A percentile compares a stretch with the other conserved stretches of the same genome.
Evolutionary conservation across 2,113 vertebrate species (phyloP).

Genomic region (Electrona antarctica): DNA sequence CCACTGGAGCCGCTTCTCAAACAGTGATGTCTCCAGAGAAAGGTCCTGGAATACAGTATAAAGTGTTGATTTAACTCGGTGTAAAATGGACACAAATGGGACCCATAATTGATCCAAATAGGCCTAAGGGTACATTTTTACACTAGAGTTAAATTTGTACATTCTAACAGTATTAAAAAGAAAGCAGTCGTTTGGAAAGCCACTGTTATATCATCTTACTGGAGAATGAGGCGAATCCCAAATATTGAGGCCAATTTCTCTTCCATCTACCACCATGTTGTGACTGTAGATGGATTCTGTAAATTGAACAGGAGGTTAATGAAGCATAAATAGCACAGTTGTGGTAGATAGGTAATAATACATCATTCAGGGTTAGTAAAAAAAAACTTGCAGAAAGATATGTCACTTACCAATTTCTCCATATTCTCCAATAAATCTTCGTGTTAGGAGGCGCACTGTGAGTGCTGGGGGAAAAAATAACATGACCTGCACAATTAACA

Average conservation of each 20-base stretch:
- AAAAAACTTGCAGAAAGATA: background rate
- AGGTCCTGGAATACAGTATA: slow-evolving; percentile 66
- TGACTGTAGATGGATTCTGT: slow-evolving; percentile 88
- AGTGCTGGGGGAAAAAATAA: slow-evolving; percentile 74
- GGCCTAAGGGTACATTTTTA: too few relatives aligned
- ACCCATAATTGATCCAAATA: too few relatives aligned
- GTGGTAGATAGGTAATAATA: background rate
- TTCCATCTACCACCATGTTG: slow-evolving; percentile 78
- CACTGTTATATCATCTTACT: slow-evolving; percentile 66
- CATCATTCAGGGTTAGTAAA: background rate
- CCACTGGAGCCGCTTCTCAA: slow-evolving; percentile 86
- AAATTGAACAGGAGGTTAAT: background rate
- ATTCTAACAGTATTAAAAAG: background rate
- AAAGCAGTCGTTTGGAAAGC: background rate
- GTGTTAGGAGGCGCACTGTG: slow-evolving; percentile 86
- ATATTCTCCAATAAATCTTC: slow-evolving; percentile 89
- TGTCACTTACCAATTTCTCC: slow-evolving; percentile 84
- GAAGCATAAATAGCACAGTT: background rate
- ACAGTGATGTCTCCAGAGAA: slow-evolving; percentile 62
- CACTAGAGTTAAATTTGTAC: too few relatives aligned
- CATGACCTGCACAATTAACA: background rate
- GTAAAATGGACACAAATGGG: too few relatives aligned
- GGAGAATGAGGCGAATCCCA: slow-evolving; percentile 85
- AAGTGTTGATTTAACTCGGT: too few relatives aligned
- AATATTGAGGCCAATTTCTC: slow-evolving; percentile 83